Conservation (phyloP, 2,113 vertebrate genomes). For the Mesocricetus auratus region DNA sequence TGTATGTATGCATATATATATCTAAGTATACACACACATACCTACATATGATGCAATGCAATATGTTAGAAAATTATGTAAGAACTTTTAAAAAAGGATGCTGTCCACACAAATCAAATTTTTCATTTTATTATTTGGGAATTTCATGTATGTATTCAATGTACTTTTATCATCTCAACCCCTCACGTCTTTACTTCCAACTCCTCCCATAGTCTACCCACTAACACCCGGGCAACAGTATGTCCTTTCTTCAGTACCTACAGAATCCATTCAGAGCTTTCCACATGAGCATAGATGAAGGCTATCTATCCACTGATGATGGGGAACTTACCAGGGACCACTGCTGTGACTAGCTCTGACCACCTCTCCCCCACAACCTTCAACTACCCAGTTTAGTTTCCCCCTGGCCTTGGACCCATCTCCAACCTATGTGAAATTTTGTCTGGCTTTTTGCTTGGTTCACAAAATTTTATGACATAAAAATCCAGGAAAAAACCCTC, state of each 20-base stretch:
- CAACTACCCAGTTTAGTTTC: too few species aligned
- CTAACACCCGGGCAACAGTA: background rate
- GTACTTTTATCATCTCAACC: background rate
- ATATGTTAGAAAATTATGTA: background rate
- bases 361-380: background rate
- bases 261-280: background rate
- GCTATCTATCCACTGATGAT: background rate
- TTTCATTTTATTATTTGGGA: background rate
- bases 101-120: background rate
- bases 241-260: background rate
- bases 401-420: too few species aligned
- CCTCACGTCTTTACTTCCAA: background rate
- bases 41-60: background rate
- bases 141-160: background rate
- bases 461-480: background rate
- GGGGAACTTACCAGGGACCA: background rate
- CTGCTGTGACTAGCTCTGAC: background rate
- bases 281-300: background rate
- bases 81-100: background rate
- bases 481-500: background rate
- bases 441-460: background rate
- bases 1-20: too few species aligned
- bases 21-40: background rate
- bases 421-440: background rate
- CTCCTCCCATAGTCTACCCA: background rate